phyloP scores from a whole-genome alignment of 30 jellyfish, hydroid and myxozoan species.

The Aurelia sp. region DNA sequence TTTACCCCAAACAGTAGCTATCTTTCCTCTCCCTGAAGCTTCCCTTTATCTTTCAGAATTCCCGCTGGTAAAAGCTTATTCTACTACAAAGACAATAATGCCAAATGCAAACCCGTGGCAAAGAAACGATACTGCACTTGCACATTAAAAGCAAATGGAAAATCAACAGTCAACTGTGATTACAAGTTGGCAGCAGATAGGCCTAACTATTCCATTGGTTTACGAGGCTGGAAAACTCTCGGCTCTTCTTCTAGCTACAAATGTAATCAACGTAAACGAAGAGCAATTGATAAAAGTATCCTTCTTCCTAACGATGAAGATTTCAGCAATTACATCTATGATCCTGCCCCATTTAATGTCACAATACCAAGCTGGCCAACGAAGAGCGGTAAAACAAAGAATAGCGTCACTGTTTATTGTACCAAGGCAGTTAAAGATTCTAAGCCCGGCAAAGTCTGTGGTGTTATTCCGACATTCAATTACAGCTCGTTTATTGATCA shows the following conservation, averaged over 20 bases:
- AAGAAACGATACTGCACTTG: constrained; percentile 34
- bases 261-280: constrained; percentile 2
- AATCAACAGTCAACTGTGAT: constrained; percentile 10
- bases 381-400: constrained; percentile 22
- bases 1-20: neutral
- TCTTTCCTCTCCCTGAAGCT: neutral
- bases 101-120: constrained; percentile 1
- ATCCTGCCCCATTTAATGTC: constrained; percentile 8
- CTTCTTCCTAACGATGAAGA: constrained; percentile 29
- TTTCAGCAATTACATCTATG: neutral
- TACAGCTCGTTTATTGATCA: neutral
- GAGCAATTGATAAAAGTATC: neutral
- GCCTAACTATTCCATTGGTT: neutral
- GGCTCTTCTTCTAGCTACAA: constrained; percentile 8
- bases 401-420: constrained; percentile 8
- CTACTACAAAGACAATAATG: constrained; percentile 10
- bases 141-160: neutral
- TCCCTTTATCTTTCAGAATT: neutral
- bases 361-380: constrained; percentile 48
- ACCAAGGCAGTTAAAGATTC: constrained; percentile 17
- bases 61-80: constrained; percentile 59
- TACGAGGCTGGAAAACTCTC: constrained; percentile 11
- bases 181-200: constrained; percentile 5
- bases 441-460: constrained; percentile 39
- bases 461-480: constrained; percentile 11